Evolutionary conservation across 2,113 vertebrate species (phyloP), one percentile per base, ranked within the genome.

Genomic region (Saccopteryx leptura): DNA sequence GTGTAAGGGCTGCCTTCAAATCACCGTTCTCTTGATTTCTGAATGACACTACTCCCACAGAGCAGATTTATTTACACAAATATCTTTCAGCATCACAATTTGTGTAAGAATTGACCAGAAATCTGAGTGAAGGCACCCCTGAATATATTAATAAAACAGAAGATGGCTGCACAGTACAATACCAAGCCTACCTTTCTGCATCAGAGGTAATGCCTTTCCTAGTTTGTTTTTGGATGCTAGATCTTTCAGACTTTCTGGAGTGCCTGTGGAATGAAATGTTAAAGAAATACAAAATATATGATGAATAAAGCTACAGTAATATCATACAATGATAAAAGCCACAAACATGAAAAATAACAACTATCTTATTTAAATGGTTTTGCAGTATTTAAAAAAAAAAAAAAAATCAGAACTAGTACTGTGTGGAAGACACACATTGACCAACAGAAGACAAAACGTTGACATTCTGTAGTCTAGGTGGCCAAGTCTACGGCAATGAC

Each of bases 221-320:
- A 98, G 98, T 98, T 97, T 99, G 98, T 98, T 99, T 99, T 96
- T 98, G 98, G 98, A 98, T 99, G 98, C 99, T 99, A 97, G 99
- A 98, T 99, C 98, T 99, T 98, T 99, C 99, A 98, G 99, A 98
- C 98, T 99, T 99, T 98, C 99, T 99, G 98, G 98, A 98, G 97
- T 99, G 99, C 99, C 99, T 99, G 98, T 94, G 97, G 98, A 92
- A 98, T 98, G 98, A 98, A 97, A 98, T 97, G 99, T 98, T 98
- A 98, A 97, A 98, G 98, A 98, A 98, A 98, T 85, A 98, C 80
- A 98, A 96, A 97, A 98, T 95, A 97, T 68, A 97, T 91, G 98
- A 98, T 97, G 95, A 98, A 98, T 98, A 97, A 91, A 95, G 88
- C 96, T 96, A 97, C 84, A 88, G 72, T 94, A 52, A 88, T 66